These are phyloP conservation scores for Aselliscus stoliczkanus DNA, from an alignment of 2,797 vertebrate species.

Conservation along the genomic window DNA sequence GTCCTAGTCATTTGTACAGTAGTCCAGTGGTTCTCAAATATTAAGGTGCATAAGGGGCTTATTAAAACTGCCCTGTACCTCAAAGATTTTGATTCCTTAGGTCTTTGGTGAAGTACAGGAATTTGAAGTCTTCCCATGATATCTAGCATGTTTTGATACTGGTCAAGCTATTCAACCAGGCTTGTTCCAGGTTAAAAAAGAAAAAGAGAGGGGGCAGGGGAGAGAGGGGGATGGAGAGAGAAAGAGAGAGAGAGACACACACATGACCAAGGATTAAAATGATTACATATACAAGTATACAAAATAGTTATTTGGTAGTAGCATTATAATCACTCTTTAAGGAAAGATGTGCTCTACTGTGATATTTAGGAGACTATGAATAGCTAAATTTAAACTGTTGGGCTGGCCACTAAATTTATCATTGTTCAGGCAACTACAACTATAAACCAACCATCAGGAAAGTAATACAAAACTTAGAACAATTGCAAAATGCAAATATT, in stretches of 20 bases:
- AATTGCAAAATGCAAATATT: neutral
- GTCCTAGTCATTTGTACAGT: neutral
- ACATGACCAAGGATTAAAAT: neutral
- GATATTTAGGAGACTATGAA: slow-evolving; percentile 3
- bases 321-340: neutral
- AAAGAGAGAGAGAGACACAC: neutral
- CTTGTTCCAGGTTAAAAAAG: neutral
- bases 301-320: neutral
- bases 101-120: neutral
- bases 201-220: neutral
- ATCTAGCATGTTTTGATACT: neutral
- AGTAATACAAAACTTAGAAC: neutral
- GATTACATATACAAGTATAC: neutral
- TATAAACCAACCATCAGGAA: neutral
- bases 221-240: neutral
- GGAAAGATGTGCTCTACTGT: neutral
- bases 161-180: neutral
- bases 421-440: neutral
- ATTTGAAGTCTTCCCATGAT: neutral
- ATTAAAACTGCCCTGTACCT: neutral
- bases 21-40: neutral
- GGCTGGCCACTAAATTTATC: neutral
- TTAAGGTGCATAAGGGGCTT: neutral
- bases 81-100: neutral
- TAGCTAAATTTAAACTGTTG: neutral